A percentile compares a stretch with the other conserved stretches of the same genome.
phyloP scores from a whole-genome alignment of 2,888 invertebrate species.

The Dioctria linearis region DNA sequence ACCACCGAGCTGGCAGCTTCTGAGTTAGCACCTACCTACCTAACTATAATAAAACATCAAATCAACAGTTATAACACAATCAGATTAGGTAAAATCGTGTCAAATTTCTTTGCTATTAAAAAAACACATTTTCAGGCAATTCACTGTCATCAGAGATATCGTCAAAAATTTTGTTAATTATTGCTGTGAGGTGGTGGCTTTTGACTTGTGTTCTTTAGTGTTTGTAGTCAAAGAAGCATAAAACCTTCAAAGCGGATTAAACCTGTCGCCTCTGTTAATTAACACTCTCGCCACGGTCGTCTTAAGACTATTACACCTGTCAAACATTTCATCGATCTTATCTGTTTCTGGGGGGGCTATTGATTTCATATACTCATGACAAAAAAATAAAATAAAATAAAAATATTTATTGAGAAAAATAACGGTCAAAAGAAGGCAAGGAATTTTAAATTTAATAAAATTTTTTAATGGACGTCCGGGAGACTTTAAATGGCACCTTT shows the following conservation, averaged over 20 bases:
- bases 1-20: not conserved
- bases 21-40: not conserved
- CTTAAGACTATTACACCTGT: constrained; percentile 40
- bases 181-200: not conserved
- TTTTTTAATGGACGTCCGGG: not conserved
- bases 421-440: not conserved
- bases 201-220: not conserved
- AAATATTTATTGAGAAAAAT: too few species aligned
- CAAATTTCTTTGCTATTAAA: not conserved
- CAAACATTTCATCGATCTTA: constrained; percentile 46
- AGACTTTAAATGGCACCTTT: not conserved
- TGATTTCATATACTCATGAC: not conserved
- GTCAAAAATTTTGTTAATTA: constrained; percentile 1
- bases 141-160: not conserved
- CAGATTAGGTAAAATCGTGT: not conserved
- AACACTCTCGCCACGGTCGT: constrained; percentile 27
- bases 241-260: constrained; percentile 19
- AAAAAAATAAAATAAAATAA: not conserved
- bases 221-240: too few species aligned
- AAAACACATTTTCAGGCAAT: not conserved
- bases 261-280: constrained; percentile 11
- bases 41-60: too few species aligned
- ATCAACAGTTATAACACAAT: not conserved
- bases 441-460: not conserved
- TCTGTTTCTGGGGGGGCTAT: not conserved